Evolutionary conservation across 2,797 vertebrate species (phyloP).

Genomic region (Rhinoraja longicauda): DNA sequence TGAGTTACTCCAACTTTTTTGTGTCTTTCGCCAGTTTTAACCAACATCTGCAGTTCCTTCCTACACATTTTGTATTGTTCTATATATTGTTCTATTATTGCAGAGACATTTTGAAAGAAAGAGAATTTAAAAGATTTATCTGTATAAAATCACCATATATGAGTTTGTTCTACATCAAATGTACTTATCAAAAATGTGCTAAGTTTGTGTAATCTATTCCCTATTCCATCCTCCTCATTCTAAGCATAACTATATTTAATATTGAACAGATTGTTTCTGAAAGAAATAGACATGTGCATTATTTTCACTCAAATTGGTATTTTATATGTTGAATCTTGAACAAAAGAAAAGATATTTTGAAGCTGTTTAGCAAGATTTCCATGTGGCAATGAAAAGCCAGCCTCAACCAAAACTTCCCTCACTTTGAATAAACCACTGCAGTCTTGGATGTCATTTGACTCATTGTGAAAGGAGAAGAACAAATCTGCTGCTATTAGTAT

Average conservation of each 20-base stretch:
- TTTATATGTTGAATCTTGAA: background rate
- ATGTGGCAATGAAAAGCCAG: background rate
- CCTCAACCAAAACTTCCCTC: background rate
- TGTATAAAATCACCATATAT: background rate
- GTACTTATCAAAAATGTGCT: background rate
- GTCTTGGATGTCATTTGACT: background rate
- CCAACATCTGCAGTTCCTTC: too few species aligned
- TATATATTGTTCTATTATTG: background rate
- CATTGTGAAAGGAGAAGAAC: background rate
- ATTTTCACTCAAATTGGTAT: background rate
- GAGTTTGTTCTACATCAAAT: background rate
- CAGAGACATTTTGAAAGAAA: background rate
- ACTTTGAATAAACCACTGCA: background rate
- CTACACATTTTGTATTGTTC: too few species aligned
- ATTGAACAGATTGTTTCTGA: background rate
- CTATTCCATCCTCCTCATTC: background rate
- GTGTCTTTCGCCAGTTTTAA: too few species aligned
- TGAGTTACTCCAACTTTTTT: too few species aligned
- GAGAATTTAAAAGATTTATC: background rate
- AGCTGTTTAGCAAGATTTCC: background rate
- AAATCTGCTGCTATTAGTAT: too few species aligned
- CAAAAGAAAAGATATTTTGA: background rate
- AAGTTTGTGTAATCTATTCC: background rate
- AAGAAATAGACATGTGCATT: background rate
- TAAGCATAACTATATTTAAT: background rate